Base-by-base conservation (phyloP, 2,888 invertebrate species). In the Pammene aurita region DNA sequence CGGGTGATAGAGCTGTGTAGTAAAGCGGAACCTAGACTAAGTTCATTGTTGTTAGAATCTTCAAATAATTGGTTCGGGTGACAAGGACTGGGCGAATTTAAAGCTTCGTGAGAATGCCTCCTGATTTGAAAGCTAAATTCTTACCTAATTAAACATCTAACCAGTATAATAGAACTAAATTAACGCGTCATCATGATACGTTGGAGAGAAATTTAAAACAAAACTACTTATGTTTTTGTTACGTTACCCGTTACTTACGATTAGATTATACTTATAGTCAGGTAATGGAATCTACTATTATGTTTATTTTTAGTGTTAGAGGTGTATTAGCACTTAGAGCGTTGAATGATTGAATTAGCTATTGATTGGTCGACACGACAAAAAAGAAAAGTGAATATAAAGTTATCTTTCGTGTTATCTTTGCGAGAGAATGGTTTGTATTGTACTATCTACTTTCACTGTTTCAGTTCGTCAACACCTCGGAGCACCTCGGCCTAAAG, bases 361-460 rank as follows among this genome's bases (percentile, higher is more conserved):
- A 77, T 79, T 79, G 82, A 85, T 85, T 84, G 85, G 83, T 75
- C 81, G 69, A 78, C 75, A 80, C 80, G 82, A 82, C 82, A 83
- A 78, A 82, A 83, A 78, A 78, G 80, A 84, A 85, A 82, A 84
- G 83, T 84, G 80, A 77, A 76, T 79, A 75, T 79, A 76, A 80
- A 80, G 75, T 83, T 85, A 88, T 84, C 86, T 80, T 71, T 77
- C 75, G 74, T 79, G 80, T 84, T 82, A 84, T 87, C 85, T 86
- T 66, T 71, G 75, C 74, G 73, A 78, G 80, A 82, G 84, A 84
- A 85, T 69, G 69, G 48, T 84, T 83, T 80, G 77, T 82, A 80
- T 82, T 80, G 77, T 82, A 80, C 80, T 80, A 87, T 61, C 54
- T 65, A 74, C 73, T 74, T 74, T 74, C 72, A 66, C 72, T 73